Evolutionary conservation across 2,888 invertebrate genomes (phyloP).

Genomic region (Cataglyphis rosenhaueri): DNA sequence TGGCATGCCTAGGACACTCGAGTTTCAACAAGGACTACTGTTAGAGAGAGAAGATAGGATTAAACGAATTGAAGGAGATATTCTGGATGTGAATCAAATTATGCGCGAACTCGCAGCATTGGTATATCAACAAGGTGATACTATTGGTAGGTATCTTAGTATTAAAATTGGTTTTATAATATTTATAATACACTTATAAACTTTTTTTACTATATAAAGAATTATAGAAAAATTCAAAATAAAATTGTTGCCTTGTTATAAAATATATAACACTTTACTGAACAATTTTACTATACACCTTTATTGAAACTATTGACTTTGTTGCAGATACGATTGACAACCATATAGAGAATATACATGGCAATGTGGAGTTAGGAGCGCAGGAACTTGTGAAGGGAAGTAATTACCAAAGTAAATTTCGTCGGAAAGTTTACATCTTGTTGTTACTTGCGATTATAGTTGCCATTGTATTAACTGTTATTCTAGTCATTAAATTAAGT

Average conservation of each 20-base stretch:
- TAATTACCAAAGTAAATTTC: constrained; percentile 91
- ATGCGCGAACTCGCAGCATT: constrained; percentile 91
- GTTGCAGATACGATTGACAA: constrained; percentile 92
- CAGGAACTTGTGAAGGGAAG: constrained; percentile 93
- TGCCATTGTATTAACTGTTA: constrained; percentile 89
- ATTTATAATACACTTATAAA: background rate
- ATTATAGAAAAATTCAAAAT: background rate
- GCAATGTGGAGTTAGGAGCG: constrained; percentile 92
- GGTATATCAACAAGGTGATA: constrained; percentile 90
- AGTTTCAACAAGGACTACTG: constrained; percentile 93
- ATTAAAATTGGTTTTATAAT: background rate
- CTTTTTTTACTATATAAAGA: background rate
- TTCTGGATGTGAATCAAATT: constrained; percentile 93
- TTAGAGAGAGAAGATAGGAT: constrained; percentile 93
- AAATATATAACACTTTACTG: background rate
- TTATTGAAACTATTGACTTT: background rate
- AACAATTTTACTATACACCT: background rate
- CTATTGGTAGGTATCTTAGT: constrained; percentile 89
- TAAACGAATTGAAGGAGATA: constrained; percentile 92
- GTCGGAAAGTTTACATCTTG: constrained; percentile 91
- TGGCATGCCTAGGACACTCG: constrained; percentile 87
- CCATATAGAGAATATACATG: constrained; percentile 91
- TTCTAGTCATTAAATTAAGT: constrained; percentile 86
- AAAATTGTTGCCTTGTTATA: background rate
- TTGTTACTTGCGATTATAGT: constrained; percentile 89